Conservation (phyloP, 2,888 invertebrate species). For the Tipula unca region DNA sequence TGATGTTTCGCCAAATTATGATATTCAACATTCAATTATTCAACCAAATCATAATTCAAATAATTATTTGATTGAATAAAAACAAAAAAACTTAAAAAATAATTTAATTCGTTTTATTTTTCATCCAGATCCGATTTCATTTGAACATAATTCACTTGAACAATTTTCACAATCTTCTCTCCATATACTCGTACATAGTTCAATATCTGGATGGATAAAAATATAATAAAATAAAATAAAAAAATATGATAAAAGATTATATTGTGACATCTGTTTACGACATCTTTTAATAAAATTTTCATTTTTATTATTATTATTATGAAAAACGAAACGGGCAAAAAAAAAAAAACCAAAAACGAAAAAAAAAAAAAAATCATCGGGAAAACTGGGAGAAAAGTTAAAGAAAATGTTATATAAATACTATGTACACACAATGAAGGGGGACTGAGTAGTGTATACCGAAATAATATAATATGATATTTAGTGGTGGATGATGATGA, state of each 20-base stretch:
- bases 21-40: neutral
- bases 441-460: neutral
- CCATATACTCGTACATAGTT: neutral
- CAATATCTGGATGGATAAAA: neutral
- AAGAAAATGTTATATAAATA: neutral
- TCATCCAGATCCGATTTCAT: neutral
- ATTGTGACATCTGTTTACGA: constrained; percentile 43
- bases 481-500: neutral
- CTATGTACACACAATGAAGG: neutral
- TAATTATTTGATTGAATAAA: neutral
- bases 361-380: neutral
- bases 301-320: constrained; percentile 38
- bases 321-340: neutral
- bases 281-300: constrained; percentile 46
- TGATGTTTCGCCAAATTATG: neutral
- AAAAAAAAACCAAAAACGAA: neutral
- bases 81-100: neutral
- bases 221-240: no score
- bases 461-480: neutral
- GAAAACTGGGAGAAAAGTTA: neutral
- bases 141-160: constrained; percentile 20
- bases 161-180: constrained; percentile 2
- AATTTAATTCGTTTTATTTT: neutral
- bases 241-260: constrained; percentile 44
- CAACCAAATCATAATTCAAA: neutral